Percentiles rank a stretch among this genome's conserved stretches.
Evolutionary conservation across 2,113 vertebrate genomes (phyloP).

Genomic region (Macaca mulatta): DNA sequence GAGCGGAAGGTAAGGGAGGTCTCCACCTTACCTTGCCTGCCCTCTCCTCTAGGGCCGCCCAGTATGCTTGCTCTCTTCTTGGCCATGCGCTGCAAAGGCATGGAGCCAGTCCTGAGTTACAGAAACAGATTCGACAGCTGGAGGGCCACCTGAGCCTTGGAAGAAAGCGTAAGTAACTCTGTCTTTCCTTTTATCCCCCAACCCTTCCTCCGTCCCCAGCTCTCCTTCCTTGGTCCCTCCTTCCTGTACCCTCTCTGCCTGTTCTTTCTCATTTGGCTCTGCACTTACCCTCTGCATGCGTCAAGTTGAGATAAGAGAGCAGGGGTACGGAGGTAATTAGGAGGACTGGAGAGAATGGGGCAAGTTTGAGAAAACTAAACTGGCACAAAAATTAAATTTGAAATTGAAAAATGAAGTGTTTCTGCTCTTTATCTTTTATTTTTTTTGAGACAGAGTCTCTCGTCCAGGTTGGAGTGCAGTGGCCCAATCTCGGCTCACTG

Average conservation of each 20-base stretch:
- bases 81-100: conserved; percentile 88
- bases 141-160: conserved; percentile 93
- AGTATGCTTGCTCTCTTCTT: conserved; percentile 91
- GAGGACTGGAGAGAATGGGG: background rate
- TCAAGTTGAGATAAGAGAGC: background rate
- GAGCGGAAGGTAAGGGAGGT: background rate
- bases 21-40: background rate
- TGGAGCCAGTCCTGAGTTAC: conserved; percentile 80
- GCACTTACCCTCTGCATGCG: background rate
- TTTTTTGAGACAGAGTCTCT: too few relatives aligned
- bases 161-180: conserved; percentile 90
- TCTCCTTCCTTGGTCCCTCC: background rate
- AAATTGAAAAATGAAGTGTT: conserved; percentile 5
- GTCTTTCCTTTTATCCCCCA: background rate
- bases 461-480: too few relatives aligned
- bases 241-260: background rate
- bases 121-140: conserved; percentile 87
- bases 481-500: too few relatives aligned
- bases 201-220: background rate
- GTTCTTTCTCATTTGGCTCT: background rate
- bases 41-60: conserved; percentile 88
- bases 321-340: background rate
- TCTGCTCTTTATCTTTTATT: too few relatives aligned
- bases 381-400: background rate
- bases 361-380: conserved; percentile 37